Conservation (phyloP, 2,113 vertebrate genomes). For the Nyctereutes procyonoides region DNA sequence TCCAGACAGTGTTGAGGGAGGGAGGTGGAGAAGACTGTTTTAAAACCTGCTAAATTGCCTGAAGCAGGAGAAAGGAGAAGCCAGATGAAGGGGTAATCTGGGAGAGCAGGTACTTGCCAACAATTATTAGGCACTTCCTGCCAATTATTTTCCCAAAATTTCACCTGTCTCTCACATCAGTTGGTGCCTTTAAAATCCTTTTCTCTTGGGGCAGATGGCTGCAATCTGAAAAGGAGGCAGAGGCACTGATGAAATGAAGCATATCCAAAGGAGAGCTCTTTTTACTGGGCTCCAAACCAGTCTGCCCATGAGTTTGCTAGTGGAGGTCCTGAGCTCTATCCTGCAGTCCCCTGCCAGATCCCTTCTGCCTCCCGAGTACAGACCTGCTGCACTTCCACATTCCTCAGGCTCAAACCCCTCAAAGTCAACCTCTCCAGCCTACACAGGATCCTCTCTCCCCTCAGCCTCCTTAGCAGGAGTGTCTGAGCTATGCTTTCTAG, state of each 20-base stretch:
- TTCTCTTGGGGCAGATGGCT: not conserved
- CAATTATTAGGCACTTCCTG: not conserved
- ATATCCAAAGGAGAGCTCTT: not conserved
- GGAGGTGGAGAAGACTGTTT: not conserved
- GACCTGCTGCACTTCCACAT: not conserved
- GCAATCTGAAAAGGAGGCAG: not conserved
- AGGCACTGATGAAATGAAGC: not conserved
- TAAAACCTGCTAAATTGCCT: not conserved
- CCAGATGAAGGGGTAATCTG: not conserved
- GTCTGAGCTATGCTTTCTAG: constrained; percentile 17
- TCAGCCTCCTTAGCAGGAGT: not conserved
- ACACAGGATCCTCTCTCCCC: not conserved
- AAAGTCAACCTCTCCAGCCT: not conserved
- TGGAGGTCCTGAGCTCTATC: not conserved
- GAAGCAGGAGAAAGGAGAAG: not conserved
- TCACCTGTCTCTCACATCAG: not conserved
- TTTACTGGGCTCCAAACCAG: not conserved
- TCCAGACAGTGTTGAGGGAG: not conserved
- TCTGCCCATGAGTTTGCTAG: not conserved
- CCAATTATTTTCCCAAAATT: not conserved
- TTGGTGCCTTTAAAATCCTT: not conserved
- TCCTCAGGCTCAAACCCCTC: not conserved
- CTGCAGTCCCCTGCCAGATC: not conserved
- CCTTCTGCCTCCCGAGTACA: not conserved
- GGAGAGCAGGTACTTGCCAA: too few species aligned